phyloP scores from a whole-genome alignment of 2,888 invertebrate species.

The Drosophila differens region DNA sequence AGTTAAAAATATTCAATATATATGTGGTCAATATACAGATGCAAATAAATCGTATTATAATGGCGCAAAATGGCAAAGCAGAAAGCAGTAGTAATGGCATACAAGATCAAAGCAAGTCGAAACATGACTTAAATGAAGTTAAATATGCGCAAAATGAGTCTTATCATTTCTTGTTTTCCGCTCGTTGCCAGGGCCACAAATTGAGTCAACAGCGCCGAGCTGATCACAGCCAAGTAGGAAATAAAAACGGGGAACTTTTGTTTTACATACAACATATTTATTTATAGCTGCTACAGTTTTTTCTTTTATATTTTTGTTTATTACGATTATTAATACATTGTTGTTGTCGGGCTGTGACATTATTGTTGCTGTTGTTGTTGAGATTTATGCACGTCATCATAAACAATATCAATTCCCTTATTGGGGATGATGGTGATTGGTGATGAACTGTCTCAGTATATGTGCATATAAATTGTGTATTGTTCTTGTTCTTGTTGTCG shows the following conservation, averaged over 20 bases:
- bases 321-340: constrained; percentile 1
- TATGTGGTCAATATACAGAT: not conserved
- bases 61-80: too few relatives aligned
- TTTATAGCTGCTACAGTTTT: constrained; percentile 35
- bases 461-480: constrained; percentile 3
- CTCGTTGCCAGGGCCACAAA: not conserved
- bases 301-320: not conserved
- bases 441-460: constrained; percentile 30
- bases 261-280: constrained; percentile 21
- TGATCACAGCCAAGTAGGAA: not conserved
- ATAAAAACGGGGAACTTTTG: not conserved
- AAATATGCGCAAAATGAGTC: not conserved
- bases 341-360: constrained; percentile 2
- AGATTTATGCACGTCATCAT: constrained; percentile 38
- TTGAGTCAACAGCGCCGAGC: not conserved
- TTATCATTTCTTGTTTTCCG: not conserved
- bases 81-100: too few relatives aligned
- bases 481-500: constrained; percentile 36
- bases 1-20: not conserved
- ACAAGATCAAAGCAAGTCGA: not conserved
- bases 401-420: constrained; percentile 49
- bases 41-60: too few relatives aligned
- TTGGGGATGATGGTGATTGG: constrained; percentile 14
- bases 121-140: not conserved
- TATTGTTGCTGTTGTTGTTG: not conserved